Percentiles rank a stretch among this genome's conserved stretches.
phyloP scores from a whole-genome alignment of 1,140 invertebrate species.

The Bradynema listronoti region DNA sequence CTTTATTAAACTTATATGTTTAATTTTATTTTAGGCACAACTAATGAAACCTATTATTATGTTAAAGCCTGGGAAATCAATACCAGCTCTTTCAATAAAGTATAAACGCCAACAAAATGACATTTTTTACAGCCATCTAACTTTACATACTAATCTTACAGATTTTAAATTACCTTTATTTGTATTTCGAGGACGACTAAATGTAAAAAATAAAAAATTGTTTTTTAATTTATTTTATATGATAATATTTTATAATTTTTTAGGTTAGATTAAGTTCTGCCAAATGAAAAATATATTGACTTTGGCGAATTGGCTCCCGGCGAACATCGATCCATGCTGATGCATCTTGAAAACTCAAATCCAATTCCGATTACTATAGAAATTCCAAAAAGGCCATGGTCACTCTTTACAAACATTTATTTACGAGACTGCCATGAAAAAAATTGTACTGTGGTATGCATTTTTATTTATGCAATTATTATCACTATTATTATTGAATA shows the following conservation, averaged over 20 bases:
- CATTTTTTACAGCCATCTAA: slow-evolving; percentile 66
- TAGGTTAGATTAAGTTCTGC: slow-evolving; percentile 60
- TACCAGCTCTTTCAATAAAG: slow-evolving; percentile 63
- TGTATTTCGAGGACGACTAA: slow-evolving; percentile 71
- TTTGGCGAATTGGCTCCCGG: slow-evolving; percentile 71
- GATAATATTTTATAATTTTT: too few relatives aligned
- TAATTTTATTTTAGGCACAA: slow-evolving; percentile 22
- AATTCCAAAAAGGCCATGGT: too few relatives aligned
- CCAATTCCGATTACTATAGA: slow-evolving; percentile 9
- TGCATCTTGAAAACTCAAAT: slow-evolving; percentile 12
- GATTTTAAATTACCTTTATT: slow-evolving; percentile 67
- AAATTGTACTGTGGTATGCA: too few relatives aligned
- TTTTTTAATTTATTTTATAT: too few relatives aligned
- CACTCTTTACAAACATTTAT: neutral
- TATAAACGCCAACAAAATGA: slow-evolving; percentile 63
- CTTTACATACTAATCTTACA: slow-evolving; percentile 70
- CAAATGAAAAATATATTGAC: slow-evolving; percentile 65
- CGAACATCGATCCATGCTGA: slow-evolving; percentile 64
- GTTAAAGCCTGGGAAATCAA: slow-evolving; percentile 65
- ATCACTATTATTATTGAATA: too few relatives aligned
- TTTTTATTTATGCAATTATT: too few relatives aligned
- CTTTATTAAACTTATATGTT: too few relatives aligned
- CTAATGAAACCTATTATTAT: slow-evolving; percentile 29
- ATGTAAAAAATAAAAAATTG: too few relatives aligned
- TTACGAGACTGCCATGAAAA: too few relatives aligned